Percentiles rank a stretch among this genome's conserved stretches.
These are phyloP conservation scores for Xiphophorus maculatus DNA, from an alignment of 2,113 vertebrate genomes.

Conservation along the genomic window DNA sequence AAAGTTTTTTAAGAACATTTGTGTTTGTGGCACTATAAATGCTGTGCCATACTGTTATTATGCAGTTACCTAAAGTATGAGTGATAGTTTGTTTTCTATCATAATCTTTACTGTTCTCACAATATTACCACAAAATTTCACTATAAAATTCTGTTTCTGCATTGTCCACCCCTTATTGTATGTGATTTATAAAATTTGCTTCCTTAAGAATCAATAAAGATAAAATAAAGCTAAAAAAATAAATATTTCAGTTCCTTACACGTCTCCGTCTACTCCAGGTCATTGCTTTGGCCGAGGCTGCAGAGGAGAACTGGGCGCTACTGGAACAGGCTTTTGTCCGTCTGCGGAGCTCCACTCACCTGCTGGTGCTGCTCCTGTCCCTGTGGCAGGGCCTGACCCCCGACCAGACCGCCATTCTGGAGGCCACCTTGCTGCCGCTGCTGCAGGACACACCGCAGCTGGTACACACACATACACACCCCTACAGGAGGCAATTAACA, in stretches of 20 bases:
- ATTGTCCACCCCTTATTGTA: too few relatives aligned
- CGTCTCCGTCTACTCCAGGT: slow-evolving; percentile 77
- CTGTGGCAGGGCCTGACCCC: slow-evolving; percentile 89
- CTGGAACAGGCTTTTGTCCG: slow-evolving; percentile 86
- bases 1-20: too few relatives aligned
- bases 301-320: slow-evolving; percentile 85
- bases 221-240: too few relatives aligned
- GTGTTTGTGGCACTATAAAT: too few relatives aligned
- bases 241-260: neutral
- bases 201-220: too few relatives aligned
- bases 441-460: slow-evolving; percentile 88
- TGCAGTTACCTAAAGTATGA: too few relatives aligned
- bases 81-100: too few relatives aligned
- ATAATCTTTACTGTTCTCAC: too few relatives aligned
- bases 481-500: slow-evolving; percentile 38
- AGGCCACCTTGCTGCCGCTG: slow-evolving; percentile 89
- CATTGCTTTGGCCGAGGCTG: slow-evolving; percentile 89
- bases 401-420: slow-evolving; percentile 88
- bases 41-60: too few relatives aligned
- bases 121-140: too few relatives aligned
- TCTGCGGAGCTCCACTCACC: slow-evolving; percentile 87
- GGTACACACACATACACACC: slow-evolving; percentile 75
- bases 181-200: too few relatives aligned
- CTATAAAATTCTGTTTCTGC: too few relatives aligned
- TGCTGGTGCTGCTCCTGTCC: slow-evolving; percentile 87